phyloP scores from a whole-genome alignment of 2,797 vertebrate genomes.

The Tangara arthus region DNA sequence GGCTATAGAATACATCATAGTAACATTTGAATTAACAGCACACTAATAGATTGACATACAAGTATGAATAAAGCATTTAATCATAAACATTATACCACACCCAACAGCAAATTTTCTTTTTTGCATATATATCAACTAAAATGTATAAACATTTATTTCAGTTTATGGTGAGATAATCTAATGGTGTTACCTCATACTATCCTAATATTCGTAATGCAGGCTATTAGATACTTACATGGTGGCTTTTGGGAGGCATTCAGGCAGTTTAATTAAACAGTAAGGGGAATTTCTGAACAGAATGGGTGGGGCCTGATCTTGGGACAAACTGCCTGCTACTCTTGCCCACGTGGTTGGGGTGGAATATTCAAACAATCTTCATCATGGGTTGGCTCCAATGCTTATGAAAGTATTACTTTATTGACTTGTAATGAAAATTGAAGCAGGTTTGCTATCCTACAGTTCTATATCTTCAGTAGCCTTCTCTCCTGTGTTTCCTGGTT shows the following conservation, averaged over 20 bases:
- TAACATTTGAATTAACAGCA: conserved; percentile 84
- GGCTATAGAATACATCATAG: conserved; percentile 86
- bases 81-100: conserved; percentile 76
- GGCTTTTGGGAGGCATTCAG: background rate
- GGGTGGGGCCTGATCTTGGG: background rate
- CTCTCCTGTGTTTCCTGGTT: background rate
- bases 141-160: conserved; percentile 32
- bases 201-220: background rate
- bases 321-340: background rate
- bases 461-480: background rate
- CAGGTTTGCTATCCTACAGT: background rate
- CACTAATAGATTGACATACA: conserved; percentile 86
- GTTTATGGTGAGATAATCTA: background rate
- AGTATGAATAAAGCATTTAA: conserved; percentile 85
- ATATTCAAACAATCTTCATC: background rate
- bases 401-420: background rate
- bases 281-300: conserved; percentile 34
- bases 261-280: conserved; percentile 11
- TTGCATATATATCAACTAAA: conserved; percentile 48
- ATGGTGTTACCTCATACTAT: background rate
- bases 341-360: background rate
- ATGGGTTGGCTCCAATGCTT: background rate
- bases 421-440: background rate
- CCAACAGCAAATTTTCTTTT: conserved; percentile 69
- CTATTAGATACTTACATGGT: background rate